Evolutionary conservation across 1,140 invertebrate genomes (phyloP), one percentile per base, ranked within the genome.

Genomic region (Hormaphis cornu): DNA sequence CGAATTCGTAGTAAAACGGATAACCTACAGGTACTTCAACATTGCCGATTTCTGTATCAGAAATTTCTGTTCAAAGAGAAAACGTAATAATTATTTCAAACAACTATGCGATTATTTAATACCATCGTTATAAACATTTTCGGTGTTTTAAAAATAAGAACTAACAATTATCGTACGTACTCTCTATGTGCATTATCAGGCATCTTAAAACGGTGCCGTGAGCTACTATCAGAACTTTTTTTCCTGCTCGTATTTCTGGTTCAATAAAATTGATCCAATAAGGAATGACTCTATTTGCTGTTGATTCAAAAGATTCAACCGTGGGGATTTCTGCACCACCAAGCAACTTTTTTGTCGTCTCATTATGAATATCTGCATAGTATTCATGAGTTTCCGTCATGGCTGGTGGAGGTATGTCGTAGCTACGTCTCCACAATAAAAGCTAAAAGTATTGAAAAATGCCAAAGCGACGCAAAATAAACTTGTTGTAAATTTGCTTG

Each of bases 401-500:
- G 12, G 90, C 80, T 74, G 93, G 94, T 71, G 94, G 93, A 50
- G 92, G 93, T 28, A 87, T 85, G 75, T 95, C 92, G 76, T 93
- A 97, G 71, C 91, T 93, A 71, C 93, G 84, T 73, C 94, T 85
- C 94, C 94, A 89, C 52, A 83, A 82, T n/a, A n/a, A n/a, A n/a
- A n/a, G n/a, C n/a, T n/a, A n/a, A n/a, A n/a, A n/a, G n/a, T n/a
- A n/a, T n/a, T n/a, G n/a, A n/a, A n/a, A n/a, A n/a, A n/a, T n/a
- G n/a, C n/a, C n/a, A n/a, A n/a, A n/a, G n/a, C n/a, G n/a, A n/a
- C n/a, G n/a, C n/a, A n/a, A n/a, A n/a, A n/a, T n/a, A n/a, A n/a
- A n/a, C n/a, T n/a, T n/a, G n/a, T n/a, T n/a, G n/a, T n/a, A n/a
- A n/a, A n/a, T n/a, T n/a, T n/a, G n/a, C n/a, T n/a, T n/a, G n/a